Percentiles rank a stretch among this genome's conserved stretches.
Evolutionary conservation across 2,797 vertebrate species (phyloP).

Genomic region (Acropternis orthonyx): DNA sequence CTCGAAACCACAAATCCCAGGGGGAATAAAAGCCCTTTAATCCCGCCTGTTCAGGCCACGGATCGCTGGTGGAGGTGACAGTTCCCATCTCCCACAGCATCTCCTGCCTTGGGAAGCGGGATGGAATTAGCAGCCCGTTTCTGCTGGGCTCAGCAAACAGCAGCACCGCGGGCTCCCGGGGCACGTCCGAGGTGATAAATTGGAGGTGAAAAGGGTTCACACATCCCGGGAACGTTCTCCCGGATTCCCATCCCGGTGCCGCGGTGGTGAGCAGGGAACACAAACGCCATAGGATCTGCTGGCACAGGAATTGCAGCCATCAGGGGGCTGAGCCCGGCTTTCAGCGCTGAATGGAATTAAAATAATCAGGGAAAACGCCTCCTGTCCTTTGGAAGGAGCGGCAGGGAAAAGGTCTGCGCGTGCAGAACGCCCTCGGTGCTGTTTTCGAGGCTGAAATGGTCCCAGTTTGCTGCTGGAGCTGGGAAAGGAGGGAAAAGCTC

Average conservation of each 20-base stretch:
- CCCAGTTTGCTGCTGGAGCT: background rate
- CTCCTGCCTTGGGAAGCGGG: background rate
- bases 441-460: background rate
- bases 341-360: background rate
- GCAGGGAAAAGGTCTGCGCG: accelerated
- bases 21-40: accelerated
- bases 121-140: background rate
- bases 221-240: background rate
- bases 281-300: background rate
- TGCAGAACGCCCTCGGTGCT: background rate
- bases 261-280: background rate
- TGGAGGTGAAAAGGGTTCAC: background rate
- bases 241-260: background rate
- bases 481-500: background rate
- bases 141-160: background rate
- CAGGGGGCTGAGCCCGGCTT: background rate
- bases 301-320: background rate
- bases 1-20: accelerated
- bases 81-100: background rate
- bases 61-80: background rate
- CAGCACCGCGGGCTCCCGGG: background rate
- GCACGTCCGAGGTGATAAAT: background rate
- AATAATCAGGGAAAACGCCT: background rate
- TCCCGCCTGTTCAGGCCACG: background rate
- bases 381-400: background rate